Conservation (phyloP, 2,888 invertebrate species). For the Morpho deidamia region DNA sequence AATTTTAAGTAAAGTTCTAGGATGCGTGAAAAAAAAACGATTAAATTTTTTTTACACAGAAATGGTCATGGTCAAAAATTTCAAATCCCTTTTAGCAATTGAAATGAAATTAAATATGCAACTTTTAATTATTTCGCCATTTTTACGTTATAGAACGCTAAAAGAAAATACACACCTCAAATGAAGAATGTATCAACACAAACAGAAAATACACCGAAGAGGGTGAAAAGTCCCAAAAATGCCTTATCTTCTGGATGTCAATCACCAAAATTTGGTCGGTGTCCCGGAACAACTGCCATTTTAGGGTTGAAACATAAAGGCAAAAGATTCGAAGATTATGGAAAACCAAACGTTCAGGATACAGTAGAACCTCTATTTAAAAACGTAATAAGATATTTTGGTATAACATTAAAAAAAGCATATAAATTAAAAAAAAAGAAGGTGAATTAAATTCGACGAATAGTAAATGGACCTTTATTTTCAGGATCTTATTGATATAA, state of each 20-base stretch:
- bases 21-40: no score
- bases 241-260: neutral
- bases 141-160: neutral
- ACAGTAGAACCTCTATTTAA: slow-evolving; percentile 16
- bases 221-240: neutral
- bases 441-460: neutral
- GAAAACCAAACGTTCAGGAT: neutral
- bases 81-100: no score
- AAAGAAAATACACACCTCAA: neutral
- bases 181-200: slow-evolving; percentile 14
- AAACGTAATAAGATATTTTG: slow-evolving; percentile 15
- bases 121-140: neutral
- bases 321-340: neutral
- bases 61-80: no score
- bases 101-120: no score
- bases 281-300: slow-evolving; percentile 2
- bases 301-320: slow-evolving; percentile 1
- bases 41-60: no score
- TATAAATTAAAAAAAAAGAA: neutral
- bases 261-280: neutral
- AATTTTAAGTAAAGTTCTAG: no score
- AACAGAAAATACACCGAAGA: slow-evolving; percentile 5
- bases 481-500: slow-evolving; percentile 50
- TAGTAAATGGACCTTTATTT: slow-evolving; percentile 20
- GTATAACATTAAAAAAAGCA: neutral